Conservation (phyloP, 2,888 invertebrate genomes). For the Monopis laevigella region DNA sequence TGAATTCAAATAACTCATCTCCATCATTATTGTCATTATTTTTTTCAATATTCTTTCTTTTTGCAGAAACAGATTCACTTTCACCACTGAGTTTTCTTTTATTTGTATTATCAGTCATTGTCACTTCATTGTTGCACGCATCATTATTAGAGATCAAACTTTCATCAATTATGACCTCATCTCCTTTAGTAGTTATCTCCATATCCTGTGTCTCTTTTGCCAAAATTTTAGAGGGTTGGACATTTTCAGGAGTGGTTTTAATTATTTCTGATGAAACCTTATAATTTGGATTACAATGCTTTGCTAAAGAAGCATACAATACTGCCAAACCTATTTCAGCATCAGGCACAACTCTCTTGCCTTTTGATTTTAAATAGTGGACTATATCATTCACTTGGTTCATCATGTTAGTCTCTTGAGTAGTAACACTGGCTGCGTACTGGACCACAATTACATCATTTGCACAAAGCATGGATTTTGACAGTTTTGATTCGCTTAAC, state of each 20-base stretch:
- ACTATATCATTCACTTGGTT: constrained; percentile 49
- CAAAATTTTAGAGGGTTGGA: constrained; percentile 29
- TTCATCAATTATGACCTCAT: constrained; percentile 47
- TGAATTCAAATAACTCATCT: constrained; percentile 45
- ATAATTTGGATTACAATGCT: constrained; percentile 81
- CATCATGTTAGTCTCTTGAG: constrained; percentile 46
- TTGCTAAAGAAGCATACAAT: constrained; percentile 73
- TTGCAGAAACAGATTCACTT: constrained; percentile 27
- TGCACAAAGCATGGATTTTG: constrained; percentile 51
- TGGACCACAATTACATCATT: constrained; percentile 47
- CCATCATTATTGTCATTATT: constrained; percentile 26
- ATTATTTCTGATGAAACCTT: constrained; percentile 56
- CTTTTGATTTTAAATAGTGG: constrained; percentile 50
- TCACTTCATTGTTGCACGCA: constrained; percentile 10
- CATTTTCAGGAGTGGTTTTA: constrained; percentile 26
- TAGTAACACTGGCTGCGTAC: constrained; percentile 33
- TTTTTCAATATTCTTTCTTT: constrained; percentile 40
- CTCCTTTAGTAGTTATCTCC: constrained; percentile 24
- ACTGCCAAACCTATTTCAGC: constrained; percentile 85
- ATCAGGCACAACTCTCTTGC: constrained; percentile 75
- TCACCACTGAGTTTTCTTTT: constrained; percentile 42
- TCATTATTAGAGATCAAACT: no score
- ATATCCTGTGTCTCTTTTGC: constrained; percentile 53
- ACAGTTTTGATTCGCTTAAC: constrained; percentile 46
- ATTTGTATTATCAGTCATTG: constrained; percentile 5